phyloP scores from a whole-genome alignment of 2,797 vertebrate species.

The Prionace glauca region DNA sequence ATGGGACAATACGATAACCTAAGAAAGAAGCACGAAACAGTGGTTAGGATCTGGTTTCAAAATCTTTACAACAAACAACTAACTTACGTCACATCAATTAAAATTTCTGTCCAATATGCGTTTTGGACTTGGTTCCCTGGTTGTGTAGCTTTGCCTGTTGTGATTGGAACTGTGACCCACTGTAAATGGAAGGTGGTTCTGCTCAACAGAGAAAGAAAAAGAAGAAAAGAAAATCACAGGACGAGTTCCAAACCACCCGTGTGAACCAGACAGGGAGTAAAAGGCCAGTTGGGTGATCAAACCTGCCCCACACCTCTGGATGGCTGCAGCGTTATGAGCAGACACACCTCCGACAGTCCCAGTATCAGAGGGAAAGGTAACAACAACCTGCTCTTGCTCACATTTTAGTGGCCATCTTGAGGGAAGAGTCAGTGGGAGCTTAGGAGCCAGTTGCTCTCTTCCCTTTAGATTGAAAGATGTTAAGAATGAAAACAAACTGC shows the following conservation, averaged over 20 bases:
- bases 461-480: not conserved
- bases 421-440: not conserved
- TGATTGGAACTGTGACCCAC: not conserved
- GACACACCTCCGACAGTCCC: too few relatives aligned
- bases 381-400: not conserved
- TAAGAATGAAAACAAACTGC: not conserved
- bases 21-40: slow-evolving; percentile 42
- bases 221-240: not conserved
- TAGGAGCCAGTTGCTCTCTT: not conserved
- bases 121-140: not conserved
- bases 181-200: not conserved
- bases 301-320: not conserved
- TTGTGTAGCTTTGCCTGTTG: not conserved
- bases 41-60: not conserved
- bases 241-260: not conserved
- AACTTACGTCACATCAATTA: not conserved
- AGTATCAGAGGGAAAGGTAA: not conserved
- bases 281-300: not conserved
- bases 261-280: not conserved
- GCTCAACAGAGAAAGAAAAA: not conserved
- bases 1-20: slow-evolving; percentile 75
- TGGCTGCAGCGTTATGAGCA: too few relatives aligned
- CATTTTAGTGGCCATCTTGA: not conserved
- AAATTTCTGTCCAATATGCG: not conserved
- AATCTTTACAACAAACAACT: not conserved